Percentiles rank a stretch among this genome's conserved stretches.
phyloP scores from a whole-genome alignment of 2,888 invertebrate species.

The Lochmaea crataegi region DNA sequence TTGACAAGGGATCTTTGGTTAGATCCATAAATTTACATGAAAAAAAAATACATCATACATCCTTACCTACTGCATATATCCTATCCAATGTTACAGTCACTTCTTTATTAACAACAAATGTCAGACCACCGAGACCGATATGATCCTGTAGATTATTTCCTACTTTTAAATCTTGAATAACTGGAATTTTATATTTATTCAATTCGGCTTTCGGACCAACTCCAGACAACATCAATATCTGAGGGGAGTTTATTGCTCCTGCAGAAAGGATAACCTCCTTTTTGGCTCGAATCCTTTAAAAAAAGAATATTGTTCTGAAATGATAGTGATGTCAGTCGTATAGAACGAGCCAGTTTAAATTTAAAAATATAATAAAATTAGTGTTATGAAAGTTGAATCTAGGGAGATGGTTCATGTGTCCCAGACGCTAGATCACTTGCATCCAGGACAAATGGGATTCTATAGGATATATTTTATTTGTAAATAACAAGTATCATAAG shows the following conservation, averaged over 20 bases:
- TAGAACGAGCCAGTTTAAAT: too few relatives aligned
- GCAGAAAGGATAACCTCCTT: conserved; percentile 92
- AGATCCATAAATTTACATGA: neutral
- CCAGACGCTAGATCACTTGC: too few relatives aligned
- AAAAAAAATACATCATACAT: neutral
- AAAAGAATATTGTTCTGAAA: neutral
- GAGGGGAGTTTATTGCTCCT: conserved; percentile 93
- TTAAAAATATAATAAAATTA: too few relatives aligned
- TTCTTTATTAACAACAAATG: conserved; percentile 82
- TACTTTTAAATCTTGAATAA: conserved; percentile 84
- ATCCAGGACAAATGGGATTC: too few relatives aligned
- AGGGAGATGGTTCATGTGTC: too few relatives aligned
- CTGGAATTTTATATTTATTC: conserved; percentile 78
- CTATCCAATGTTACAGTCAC: conserved; percentile 84
- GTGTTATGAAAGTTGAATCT: too few relatives aligned
- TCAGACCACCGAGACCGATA: conserved; percentile 85
- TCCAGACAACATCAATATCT: conserved; percentile 93
- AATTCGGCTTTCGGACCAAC: conserved; percentile 82
- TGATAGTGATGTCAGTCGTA: neutral
- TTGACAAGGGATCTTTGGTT: neutral
- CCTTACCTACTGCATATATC: conserved; percentile 73
- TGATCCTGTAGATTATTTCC: conserved; percentile 92
- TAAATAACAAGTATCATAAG: too few relatives aligned
- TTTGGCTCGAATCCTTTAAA: conserved; percentile 73
- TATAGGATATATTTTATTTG: too few relatives aligned